These are phyloP conservation scores for Onychomys torridus DNA, from an alignment of 2,797 vertebrate species.

Conservation along the genomic window DNA sequence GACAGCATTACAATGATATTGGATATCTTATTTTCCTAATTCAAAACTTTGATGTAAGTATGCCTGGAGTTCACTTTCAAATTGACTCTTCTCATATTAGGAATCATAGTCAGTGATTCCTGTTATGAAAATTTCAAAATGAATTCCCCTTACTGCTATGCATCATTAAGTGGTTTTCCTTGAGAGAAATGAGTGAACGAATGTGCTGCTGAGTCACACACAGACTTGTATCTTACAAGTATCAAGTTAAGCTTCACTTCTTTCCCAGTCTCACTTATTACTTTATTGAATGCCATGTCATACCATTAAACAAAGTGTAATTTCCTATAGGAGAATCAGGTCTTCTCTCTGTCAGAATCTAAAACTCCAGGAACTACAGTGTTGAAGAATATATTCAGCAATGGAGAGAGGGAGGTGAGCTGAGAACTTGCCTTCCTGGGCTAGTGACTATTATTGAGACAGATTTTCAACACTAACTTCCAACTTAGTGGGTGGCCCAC, in stretches of 20 bases:
- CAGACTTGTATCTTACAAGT: not conserved
- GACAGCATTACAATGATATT: not conserved
- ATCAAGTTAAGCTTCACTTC: not conserved
- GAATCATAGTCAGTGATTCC: not conserved
- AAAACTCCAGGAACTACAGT: not conserved
- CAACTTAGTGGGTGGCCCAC: not conserved
- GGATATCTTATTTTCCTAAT: not conserved
- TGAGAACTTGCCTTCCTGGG: not conserved
- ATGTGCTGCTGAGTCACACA: not conserved
- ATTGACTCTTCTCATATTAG: not conserved
- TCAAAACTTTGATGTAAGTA: conserved; percentile 9
- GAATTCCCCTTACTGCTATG: not conserved
- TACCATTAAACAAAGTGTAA: not conserved
- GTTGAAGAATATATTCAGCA: not conserved
- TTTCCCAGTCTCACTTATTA: not conserved
- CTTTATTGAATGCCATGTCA: not conserved
- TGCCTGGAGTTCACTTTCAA: not conserved
- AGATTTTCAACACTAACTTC: not conserved
- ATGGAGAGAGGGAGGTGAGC: too few relatives aligned
- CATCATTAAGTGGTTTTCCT: not conserved
- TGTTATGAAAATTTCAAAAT: not conserved
- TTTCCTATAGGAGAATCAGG: not conserved
- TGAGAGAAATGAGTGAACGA: not conserved
- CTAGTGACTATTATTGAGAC: not conserved
- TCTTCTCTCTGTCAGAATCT: not conserved